These are phyloP conservation scores for Platyura marginata DNA, from an alignment of 1,140 invertebrate genomes.

Conservation along the genomic window DNA sequence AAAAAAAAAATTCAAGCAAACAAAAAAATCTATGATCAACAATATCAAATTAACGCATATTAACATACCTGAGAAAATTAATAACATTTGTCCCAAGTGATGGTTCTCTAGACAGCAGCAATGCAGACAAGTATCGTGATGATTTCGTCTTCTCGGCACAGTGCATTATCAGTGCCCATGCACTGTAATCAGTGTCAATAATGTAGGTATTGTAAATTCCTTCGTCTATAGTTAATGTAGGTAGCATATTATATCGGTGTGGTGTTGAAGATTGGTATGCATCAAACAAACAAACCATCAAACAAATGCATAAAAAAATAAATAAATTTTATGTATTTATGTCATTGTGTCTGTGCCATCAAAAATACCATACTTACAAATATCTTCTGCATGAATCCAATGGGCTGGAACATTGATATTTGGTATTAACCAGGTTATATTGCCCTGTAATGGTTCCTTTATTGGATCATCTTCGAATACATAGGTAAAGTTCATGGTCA, in stretches of 20 bases:
- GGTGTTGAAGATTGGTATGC: too few relatives aligned
- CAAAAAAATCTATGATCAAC: background rate
- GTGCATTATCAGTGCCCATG: constrained; percentile 63
- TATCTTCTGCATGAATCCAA: constrained; percentile 66
- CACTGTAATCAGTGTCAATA: constrained; percentile 61
- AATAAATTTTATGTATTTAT: background rate
- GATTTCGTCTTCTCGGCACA: constrained; percentile 67
- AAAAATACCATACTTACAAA: constrained; percentile 59
- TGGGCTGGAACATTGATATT: constrained; percentile 50
- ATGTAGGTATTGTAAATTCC: constrained; percentile 79
- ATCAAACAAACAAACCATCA: too few relatives aligned
- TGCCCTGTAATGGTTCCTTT: constrained; percentile 56
- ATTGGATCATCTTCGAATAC: constrained; percentile 65
- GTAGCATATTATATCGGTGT: too few relatives aligned
- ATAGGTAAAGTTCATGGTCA: constrained; percentile 75
- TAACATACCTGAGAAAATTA: constrained; percentile 12
- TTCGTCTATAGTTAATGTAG: constrained; percentile 49
- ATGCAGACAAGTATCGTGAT: constrained; percentile 62
- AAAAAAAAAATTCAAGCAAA: background rate
- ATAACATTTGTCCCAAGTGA: constrained; percentile 37
- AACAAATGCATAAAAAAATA: too few relatives aligned
- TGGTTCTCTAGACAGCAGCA: constrained; percentile 51
- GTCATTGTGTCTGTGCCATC: too few relatives aligned
- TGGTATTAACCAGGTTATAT: constrained; percentile 69
- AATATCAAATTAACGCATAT: background rate